Evolutionary conservation across 2,888 invertebrate genomes (phyloP).

Genomic region (Zaprionus obscuricornis): DNA sequence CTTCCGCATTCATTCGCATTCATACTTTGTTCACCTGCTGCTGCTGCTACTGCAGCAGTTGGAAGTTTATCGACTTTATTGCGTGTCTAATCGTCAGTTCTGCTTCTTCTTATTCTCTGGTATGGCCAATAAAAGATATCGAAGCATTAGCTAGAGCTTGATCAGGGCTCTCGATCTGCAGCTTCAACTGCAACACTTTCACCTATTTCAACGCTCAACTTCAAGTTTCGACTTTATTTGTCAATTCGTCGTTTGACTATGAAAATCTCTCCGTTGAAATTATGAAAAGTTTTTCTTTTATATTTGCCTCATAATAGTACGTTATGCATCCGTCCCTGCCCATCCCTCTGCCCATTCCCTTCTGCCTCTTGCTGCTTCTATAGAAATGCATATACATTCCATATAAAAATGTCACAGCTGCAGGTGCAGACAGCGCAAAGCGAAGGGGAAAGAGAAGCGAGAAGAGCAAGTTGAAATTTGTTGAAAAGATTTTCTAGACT

Average conservation of each 20-base stretch:
- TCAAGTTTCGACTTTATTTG: conserved; percentile 41
- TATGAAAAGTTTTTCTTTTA: conserved; percentile 35
- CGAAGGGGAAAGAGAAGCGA: conserved; percentile 3
- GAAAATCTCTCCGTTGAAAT: conserved; percentile 46
- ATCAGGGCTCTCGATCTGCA: too few relatives aligned
- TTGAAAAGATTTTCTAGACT: conserved; percentile 29
- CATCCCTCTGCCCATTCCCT: background rate
- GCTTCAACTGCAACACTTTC: conserved; percentile 43
- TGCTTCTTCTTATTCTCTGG: too few relatives aligned
- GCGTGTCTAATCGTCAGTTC: conserved; percentile 44
- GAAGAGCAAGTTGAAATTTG: too few relatives aligned
- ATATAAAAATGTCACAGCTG: conserved; percentile 13
- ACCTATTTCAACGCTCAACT: conserved; percentile 30
- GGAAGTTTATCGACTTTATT: conserved; percentile 20
- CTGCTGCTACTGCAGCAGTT: conserved; percentile 2
- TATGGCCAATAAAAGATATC: conserved; percentile 14
- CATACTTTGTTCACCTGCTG: too few relatives aligned
- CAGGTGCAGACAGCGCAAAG: conserved; percentile 28
- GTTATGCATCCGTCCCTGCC: conserved; percentile 53
- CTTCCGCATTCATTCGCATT: conserved; percentile 62
- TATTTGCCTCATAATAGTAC: conserved; percentile 11
- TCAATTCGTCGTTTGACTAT: conserved; percentile 44
- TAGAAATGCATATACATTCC: conserved; percentile 28
- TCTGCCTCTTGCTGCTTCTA: background rate
- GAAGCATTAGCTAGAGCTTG: conserved; percentile 22